These are phyloP conservation scores for Pimpla rufipes DNA, from an alignment of 2,888 invertebrate species.

Conservation along the genomic window DNA sequence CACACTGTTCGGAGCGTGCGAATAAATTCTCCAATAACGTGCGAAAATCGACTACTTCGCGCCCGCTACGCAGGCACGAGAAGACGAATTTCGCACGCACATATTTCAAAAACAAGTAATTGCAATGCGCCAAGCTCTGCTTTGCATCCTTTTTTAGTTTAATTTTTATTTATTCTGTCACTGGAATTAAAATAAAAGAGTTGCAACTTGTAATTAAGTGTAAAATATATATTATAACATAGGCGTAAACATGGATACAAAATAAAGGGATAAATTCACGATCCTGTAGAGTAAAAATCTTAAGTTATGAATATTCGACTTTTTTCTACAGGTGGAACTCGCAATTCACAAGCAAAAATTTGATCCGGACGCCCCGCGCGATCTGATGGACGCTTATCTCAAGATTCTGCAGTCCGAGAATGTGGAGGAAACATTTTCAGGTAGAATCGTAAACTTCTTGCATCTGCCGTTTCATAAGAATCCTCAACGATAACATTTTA, in stretches of 20 bases:
- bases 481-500: conserved; percentile 72
- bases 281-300: conserved; percentile 5
- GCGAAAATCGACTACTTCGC: no score
- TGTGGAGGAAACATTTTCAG: conserved; percentile 85
- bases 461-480: background rate
- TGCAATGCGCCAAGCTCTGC: no score
- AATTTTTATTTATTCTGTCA: no score
- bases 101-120: no score
- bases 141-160: no score
- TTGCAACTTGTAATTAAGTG: no score
- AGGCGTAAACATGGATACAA: background rate
- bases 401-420: conserved; percentile 89
- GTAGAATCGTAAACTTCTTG: conserved; percentile 72
- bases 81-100: no score
- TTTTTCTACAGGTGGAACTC: conserved; percentile 87
- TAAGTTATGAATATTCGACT: conserved; percentile 16
- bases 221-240: background rate
- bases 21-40: no score
- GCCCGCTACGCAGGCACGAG: no score
- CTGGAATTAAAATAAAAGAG: no score
- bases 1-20: no score
- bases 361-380: conserved; percentile 88
- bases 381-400: conserved; percentile 94
- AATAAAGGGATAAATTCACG: background rate
- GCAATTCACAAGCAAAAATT: conserved; percentile 90